phyloP scores from a whole-genome alignment of 1,140 invertebrate genomes.

The Drosophila sp. region DNA sequence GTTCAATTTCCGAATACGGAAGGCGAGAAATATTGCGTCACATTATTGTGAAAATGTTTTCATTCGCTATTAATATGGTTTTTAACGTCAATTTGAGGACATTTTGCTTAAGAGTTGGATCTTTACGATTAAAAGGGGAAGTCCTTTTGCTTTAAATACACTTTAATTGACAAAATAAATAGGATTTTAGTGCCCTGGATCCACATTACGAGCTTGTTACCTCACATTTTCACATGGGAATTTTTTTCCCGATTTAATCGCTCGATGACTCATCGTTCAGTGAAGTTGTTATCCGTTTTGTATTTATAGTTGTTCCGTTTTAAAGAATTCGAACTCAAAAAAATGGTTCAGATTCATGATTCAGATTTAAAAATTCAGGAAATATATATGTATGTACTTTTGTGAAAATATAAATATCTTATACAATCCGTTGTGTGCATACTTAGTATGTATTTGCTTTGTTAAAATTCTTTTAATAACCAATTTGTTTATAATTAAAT shows the following conservation, averaged over 20 bases:
- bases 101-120: too few relatives aligned
- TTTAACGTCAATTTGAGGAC: too few relatives aligned
- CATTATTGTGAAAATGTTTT: too few relatives aligned
- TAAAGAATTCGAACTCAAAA: neutral
- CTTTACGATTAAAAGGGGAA: too few relatives aligned
- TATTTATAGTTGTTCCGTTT: neutral
- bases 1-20: too few relatives aligned
- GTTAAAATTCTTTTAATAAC: neutral
- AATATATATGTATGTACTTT: neutral
- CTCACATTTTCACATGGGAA: neutral
- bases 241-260: neutral
- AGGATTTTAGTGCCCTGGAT: neutral
- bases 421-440: neutral
- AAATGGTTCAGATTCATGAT: neutral
- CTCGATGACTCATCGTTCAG: neutral
- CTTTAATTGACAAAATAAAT: neutral
- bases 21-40: too few relatives aligned
- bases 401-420: neutral
- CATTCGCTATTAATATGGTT: too few relatives aligned
- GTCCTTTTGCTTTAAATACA: neutral
- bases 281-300: conserved; percentile 1
- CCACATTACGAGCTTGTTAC: neutral
- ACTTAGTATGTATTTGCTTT: too few relatives aligned
- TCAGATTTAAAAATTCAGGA: neutral
- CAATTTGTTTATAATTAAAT: neutral